Evolutionary conservation across 1,140 invertebrate species (phyloP), one percentile per base, ranked within the genome.

Genomic region (Zaprionus inermis): DNA sequence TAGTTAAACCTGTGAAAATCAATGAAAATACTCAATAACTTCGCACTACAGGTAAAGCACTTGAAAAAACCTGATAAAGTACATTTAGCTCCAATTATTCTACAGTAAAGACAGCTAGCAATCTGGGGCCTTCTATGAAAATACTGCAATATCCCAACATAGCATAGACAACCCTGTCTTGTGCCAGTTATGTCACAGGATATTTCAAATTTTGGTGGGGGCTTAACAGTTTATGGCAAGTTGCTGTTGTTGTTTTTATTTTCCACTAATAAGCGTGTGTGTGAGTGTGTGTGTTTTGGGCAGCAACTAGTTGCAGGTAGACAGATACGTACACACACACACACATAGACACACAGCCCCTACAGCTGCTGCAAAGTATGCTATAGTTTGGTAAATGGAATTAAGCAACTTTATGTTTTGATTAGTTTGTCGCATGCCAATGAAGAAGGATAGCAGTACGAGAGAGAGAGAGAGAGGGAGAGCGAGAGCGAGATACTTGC

Each of bases 331-430:
- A 58, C 36, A 57, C 14, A 34, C 36, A 34, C 49, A 12, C 36
- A 44, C 38, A n/a, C 36, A 16, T 52, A 44, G 24, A 71, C 28
- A 28, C 58, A 41, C 36, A 64, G 30, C 66, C 54, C 60, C 55
- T 30, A 46, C 16, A 41, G 16, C 18, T 60, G 22, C 70, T 60
- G 59, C 6, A 57, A 75, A 61, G 76, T 78, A 65, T 78, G 76
- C 70, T 54, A 64, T 55, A 69, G 18, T 73, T 73, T 18, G 38
- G 36, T 11, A 64, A 70, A 64, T 55, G 68, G n/a, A 54, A 64
- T 71, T 64, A 41, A 5, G 6, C 38, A 49, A 5, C 32, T 71
- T 55, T 64, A 44, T 55, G n/a, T 57, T 49, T 66, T 57, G n/a
- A 44, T 44, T 16, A 44, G n/a, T 44, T 9, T 44, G n/a, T 14